Base-by-base conservation (phyloP, 2,888 invertebrate species). In the Trichogramma evanescens region DNA sequence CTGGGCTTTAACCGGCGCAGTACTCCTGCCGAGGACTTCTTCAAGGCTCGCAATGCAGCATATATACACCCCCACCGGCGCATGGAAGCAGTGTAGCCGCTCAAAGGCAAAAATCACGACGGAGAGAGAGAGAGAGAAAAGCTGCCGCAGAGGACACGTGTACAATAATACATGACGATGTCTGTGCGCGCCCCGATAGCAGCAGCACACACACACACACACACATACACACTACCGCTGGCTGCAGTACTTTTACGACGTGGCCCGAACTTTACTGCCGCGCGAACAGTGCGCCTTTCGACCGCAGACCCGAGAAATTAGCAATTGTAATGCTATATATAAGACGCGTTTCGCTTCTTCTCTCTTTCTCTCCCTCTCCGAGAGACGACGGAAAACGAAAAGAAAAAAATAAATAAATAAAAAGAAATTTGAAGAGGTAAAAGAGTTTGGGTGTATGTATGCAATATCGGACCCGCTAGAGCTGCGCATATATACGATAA, bases 241-340 rank as follows among this genome's bases (percentile, higher is more conserved):
- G 26, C 52, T 44, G 26, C 53, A 60, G 56, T 52, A 61, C 71
- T 72, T 75, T 75, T 75, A 74, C 72, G 75, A 74, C 70, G 68
- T 69, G 64, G 26, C 26, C 65, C 72, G 66, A 74, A 72, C 73
- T 74, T 73, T 71, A 73, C 70, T 70, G 72, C 57, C 59, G 67
- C 66, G 69, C 69, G 68, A 72, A 72, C 70, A 71, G 72, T 72
- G 69, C 71, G 70, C 5, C 48, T 48, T 13, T 48, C 10, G 10
- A 48, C 48, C 10, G 48, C 5, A 48, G 48, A 48, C 9, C 54
- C 9, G 43, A 58, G 62, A 71, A 75, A 75, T 75, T 75, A 74
- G 75, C 75, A 75, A 75, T 75, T 75, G 74, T 74, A 75, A 75
- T 75, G 74, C 71, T 73, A 74, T 26, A 26, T 26, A 26, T 73